Conservation (phyloP, 1,140 invertebrate species). For the Oscheius sp. region DNA sequence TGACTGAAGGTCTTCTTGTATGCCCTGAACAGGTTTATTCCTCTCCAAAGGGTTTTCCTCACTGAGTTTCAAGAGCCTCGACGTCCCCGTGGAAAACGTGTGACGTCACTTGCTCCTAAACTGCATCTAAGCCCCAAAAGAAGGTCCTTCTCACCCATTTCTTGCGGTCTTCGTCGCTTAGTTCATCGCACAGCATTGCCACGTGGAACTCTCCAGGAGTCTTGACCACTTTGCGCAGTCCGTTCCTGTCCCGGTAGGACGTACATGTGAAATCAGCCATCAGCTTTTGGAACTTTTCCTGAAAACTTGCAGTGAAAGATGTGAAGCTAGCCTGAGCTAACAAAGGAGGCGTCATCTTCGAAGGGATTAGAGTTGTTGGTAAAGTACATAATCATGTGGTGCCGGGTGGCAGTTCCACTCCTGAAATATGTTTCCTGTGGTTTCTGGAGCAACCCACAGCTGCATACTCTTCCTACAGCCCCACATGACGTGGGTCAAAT, state of each 20-base stretch:
- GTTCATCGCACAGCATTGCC: neutral
- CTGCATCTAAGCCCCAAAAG: too few species aligned
- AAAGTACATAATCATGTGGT: constrained; percentile 3
- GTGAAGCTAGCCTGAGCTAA: neutral
- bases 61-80: neutral
- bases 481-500: neutral
- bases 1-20: constrained; percentile 9
- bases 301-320: neutral
- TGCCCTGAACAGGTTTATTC: neutral
- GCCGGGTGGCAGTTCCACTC: neutral
- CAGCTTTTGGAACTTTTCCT: neutral
- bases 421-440: neutral
- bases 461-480: neutral
- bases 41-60: neutral
- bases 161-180: neutral
- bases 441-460: neutral
- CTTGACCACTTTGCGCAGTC: neutral
- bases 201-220: neutral
- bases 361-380: neutral
- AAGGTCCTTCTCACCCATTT: too few species aligned
- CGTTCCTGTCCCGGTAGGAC: neutral
- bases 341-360: neutral
- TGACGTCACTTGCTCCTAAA: neutral
- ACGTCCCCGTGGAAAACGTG: neutral
- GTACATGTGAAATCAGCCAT: neutral